Evolutionary conservation across 2,888 invertebrate species (phyloP).

Genomic region (Yponomeuta cagnagella): DNA sequence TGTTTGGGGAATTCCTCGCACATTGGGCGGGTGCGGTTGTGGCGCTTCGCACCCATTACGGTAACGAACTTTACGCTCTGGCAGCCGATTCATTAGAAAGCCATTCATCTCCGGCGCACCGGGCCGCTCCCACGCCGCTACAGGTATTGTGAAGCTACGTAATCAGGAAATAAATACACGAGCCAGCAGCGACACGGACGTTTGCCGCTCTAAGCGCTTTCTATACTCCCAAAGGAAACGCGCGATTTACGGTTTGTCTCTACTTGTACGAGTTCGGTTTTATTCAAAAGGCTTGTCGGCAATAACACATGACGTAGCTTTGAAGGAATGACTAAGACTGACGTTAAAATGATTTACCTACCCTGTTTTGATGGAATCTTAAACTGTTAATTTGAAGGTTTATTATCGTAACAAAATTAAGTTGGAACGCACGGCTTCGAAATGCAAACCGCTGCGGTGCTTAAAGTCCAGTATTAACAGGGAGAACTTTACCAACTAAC

Average conservation of each 20-base stretch:
- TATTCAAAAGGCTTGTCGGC: not conserved
- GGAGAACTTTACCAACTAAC: conserved; percentile 47
- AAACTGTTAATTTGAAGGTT: not conserved
- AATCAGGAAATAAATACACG: conserved; percentile 20
- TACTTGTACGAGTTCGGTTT: conserved; percentile 1
- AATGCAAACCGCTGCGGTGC: not conserved
- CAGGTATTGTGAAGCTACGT: conserved; percentile 23
- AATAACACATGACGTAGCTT: no score
- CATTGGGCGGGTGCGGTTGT: conserved; percentile 24
- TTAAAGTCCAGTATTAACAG: conserved; percentile 9
- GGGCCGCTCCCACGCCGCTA: conserved; percentile 14
- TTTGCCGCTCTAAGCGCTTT: conserved; percentile 17
- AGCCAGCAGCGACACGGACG: conserved; percentile 13
- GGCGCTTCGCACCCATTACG: conserved; percentile 43
- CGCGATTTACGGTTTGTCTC: conserved; percentile 10
- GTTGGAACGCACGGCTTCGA: conserved; percentile 2
- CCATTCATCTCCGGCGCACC: conserved; percentile 46
- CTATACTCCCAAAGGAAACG: conserved; percentile 16
- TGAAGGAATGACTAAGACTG: no score
- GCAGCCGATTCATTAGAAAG: conserved; percentile 59
- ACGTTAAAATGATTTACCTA: not conserved
- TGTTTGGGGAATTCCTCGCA: conserved; percentile 6
- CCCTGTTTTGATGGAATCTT: not conserved
- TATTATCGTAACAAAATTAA: not conserved
- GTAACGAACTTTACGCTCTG: conserved; percentile 53